phyloP scores from a whole-genome alignment of 1,140 invertebrate species.

The Drosophila lacteicornis region DNA sequence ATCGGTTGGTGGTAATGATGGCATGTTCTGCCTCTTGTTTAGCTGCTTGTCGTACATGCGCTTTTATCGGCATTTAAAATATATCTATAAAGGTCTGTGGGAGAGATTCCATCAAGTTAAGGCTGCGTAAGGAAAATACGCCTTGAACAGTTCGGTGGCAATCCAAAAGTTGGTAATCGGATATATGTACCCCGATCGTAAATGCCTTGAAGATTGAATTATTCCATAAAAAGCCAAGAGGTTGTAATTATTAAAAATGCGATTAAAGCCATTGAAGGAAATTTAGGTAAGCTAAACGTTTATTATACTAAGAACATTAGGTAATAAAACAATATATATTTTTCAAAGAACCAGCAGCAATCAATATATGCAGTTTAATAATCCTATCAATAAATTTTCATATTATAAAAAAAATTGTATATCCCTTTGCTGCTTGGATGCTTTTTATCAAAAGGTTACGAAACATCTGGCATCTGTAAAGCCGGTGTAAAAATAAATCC shows the following conservation, averaged over 20 bases:
- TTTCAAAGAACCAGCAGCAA: not conserved
- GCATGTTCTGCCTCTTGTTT: conserved; percentile 79
- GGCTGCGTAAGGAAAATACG: conserved; percentile 22
- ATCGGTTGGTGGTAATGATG: conserved; percentile 74
- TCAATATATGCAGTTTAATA: not conserved
- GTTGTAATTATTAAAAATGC: conserved; percentile 22
- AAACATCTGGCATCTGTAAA: no score
- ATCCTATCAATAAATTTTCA: not conserved
- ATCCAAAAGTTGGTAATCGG: conserved; percentile 20
- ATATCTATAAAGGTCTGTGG: conserved; percentile 46
- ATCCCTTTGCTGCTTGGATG: no score
- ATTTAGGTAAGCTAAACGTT: not conserved
- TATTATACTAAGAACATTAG: not conserved
- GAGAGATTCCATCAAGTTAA: conserved; percentile 51
- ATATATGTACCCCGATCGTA: conserved; percentile 20
- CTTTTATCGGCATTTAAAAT: conserved; percentile 79
- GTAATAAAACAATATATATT: not conserved
- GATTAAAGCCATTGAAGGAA: not conserved
- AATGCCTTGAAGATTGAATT: conserved; percentile 20
- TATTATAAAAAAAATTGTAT: not conserved
- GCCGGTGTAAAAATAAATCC: no score
- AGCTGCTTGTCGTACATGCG: conserved; percentile 80
- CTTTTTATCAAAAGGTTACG: no score
- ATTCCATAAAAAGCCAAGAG: conserved; percentile 25
- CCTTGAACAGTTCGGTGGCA: conserved; percentile 39